A percentile compares a stretch with the other conserved stretches of the same genome.
Evolutionary conservation across 2,797 vertebrate genomes (phyloP).

Genomic region (Pogoniulus pusillus): DNA sequence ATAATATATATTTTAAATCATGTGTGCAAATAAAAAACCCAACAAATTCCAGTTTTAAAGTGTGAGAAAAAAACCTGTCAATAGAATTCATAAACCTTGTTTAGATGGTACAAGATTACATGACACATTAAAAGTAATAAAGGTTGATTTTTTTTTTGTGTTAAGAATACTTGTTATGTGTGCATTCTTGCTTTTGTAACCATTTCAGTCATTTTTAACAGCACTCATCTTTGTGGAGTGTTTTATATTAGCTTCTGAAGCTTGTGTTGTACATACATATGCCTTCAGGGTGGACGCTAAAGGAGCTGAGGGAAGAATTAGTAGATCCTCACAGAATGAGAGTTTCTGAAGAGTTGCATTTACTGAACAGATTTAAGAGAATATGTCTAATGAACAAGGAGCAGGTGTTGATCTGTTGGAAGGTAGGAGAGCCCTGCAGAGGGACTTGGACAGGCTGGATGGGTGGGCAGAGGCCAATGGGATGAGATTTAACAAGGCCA

Average conservation of each 20-base stretch:
- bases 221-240: not conserved
- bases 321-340: no score
- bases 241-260: not conserved
- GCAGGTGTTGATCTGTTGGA: no score
- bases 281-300: no score
- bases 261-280: not conserved
- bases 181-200: not conserved
- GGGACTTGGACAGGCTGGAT: no score
- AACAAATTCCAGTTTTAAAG: not conserved
- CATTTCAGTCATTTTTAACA: not conserved
- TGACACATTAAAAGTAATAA: constrained; percentile 38
- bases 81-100: not conserved
- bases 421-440: no score
- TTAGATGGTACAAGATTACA: not conserved
- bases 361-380: no score
- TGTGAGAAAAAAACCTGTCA: not conserved
- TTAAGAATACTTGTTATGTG: not conserved
- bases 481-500: no score
- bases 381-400: no score
- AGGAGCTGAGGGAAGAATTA: no score
- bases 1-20: not conserved
- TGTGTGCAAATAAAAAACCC: not conserved
- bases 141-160: not conserved
- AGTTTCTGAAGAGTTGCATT: no score
- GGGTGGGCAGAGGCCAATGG: no score